Conservation (phyloP, 2,888 invertebrate species). For the Phaedon cochleariae region DNA sequence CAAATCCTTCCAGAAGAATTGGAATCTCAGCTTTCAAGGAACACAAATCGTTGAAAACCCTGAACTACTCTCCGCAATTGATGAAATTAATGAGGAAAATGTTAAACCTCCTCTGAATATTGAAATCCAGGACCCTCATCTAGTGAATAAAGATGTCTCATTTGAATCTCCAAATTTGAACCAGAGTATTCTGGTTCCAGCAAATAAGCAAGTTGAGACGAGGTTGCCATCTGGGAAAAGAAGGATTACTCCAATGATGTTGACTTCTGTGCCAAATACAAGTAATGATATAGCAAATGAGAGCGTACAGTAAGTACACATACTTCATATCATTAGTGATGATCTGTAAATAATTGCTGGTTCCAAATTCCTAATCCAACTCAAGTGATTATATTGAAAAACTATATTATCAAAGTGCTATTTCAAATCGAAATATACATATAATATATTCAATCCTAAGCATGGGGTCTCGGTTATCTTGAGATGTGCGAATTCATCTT, state of each 20-base stretch:
- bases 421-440: too few relatives aligned
- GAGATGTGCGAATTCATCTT: too few relatives aligned
- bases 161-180: constrained; percentile 50
- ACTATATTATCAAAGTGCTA: too few relatives aligned
- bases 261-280: constrained; percentile 60
- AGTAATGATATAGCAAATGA: neutral
- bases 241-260: constrained; percentile 95
- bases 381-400: too few relatives aligned
- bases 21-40: constrained; percentile 62
- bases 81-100: constrained; percentile 64
- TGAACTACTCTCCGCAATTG: constrained; percentile 68
- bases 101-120: constrained; percentile 43
- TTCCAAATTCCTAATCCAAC: too few relatives aligned
- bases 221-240: constrained; percentile 93
- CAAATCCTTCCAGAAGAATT: constrained; percentile 70
- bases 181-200: constrained; percentile 69
- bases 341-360: too few relatives aligned
- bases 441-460: too few relatives aligned
- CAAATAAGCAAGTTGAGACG: constrained; percentile 93
- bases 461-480: too few relatives aligned
- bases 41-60: constrained; percentile 75
- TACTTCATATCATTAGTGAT: neutral
- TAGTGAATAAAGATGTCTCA: constrained; percentile 45
- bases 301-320: constrained; percentile 28
- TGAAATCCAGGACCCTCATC: constrained; percentile 32